Conservation (phyloP, 2,888 invertebrate genomes). For the Papilio protenor region DNA sequence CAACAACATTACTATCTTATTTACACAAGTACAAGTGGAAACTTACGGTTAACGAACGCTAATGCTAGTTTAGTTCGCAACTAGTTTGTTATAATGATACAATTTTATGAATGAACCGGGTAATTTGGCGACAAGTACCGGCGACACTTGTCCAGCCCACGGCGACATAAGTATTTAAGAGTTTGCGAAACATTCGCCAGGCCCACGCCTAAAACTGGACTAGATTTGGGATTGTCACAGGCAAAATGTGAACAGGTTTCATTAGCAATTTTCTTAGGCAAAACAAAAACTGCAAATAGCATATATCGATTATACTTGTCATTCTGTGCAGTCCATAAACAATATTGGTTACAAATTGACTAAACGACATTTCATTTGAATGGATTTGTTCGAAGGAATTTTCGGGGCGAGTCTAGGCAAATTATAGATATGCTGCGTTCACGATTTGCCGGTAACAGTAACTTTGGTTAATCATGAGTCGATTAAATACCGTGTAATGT, state of each 20-base stretch:
- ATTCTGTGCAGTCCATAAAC: no score
- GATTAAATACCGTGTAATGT: constrained; percentile 39
- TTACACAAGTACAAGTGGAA: not conserved
- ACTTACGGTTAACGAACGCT: not conserved
- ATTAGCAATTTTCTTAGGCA: not conserved
- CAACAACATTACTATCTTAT: no score
- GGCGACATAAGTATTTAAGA: constrained; percentile 27
- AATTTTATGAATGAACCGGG: constrained; percentile 38
- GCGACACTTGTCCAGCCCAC: constrained; percentile 40
- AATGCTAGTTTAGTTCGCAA: not conserved
- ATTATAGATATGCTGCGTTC: not conserved
- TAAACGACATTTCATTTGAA: not conserved
- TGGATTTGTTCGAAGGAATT: not conserved
- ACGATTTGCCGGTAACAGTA: not conserved
- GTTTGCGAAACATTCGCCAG: constrained; percentile 36
- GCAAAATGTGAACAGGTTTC: not conserved
- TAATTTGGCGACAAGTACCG: constrained; percentile 36
- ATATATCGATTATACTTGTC: not conserved
- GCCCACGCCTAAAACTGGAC: constrained; percentile 40
- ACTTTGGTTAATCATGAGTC: constrained; percentile 37
- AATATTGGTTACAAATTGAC: not conserved
- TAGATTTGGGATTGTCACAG: not conserved
- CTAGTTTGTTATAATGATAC: constrained; percentile 18
- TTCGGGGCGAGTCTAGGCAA: not conserved
- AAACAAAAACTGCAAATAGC: not conserved